Base-by-base conservation (phyloP, 2,888 invertebrate species). In the Parthenolecanium corni region DNA sequence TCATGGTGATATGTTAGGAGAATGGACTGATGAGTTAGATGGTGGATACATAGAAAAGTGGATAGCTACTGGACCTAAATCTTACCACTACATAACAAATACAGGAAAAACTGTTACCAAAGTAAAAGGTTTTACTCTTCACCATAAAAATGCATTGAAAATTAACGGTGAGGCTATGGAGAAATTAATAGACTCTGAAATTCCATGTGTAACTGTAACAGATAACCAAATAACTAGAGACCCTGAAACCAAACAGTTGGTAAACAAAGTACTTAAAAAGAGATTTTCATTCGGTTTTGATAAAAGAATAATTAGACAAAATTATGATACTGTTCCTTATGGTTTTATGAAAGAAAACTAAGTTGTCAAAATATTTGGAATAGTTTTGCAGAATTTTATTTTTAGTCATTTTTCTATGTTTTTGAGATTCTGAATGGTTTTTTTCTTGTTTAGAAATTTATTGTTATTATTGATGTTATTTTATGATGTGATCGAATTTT, bases 71-170 rank as follows among this genome's bases (percentile, higher is more conserved):
- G 46, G n/a, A n/a, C n/a, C n/a, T n/a, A n/a, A n/a, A n/a, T n/a
- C n/a, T n/a, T n/a, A n/a, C n/a, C n/a, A n/a, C 21, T 56, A 38
- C 20, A 9, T 23, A 36, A 64, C 56, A 1, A 49, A 40, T 49
- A 12, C n/a, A 53, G 53, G 46, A 42, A 58, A 49, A 64, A 21
- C 12, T 14, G 20, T 25, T 3, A 64, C 52, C 3, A 64, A n/a
- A n/a, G n/a, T n/a, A n/a, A n/a, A n/a, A n/a, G n/a, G n/a, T n/a
- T n/a, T n/a, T n/a, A n/a, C n/a, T 49, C 36, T 64, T 9, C n/a
- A 62, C 31, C 11, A 62, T 62, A 2, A 52, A 31, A 52, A 52
- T n/a, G 6, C 16, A 16, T 9, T 6, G 16, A 46, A 46, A n/a
- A 20, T 49, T 3, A 49, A 49, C 14, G 5, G 49, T 5, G 14